Percentiles rank a stretch among this genome's conserved stretches.
These are phyloP conservation scores for Nasonia longicornis DNA, from an alignment of 1,140 invertebrate genomes.

Conservation along the genomic window DNA sequence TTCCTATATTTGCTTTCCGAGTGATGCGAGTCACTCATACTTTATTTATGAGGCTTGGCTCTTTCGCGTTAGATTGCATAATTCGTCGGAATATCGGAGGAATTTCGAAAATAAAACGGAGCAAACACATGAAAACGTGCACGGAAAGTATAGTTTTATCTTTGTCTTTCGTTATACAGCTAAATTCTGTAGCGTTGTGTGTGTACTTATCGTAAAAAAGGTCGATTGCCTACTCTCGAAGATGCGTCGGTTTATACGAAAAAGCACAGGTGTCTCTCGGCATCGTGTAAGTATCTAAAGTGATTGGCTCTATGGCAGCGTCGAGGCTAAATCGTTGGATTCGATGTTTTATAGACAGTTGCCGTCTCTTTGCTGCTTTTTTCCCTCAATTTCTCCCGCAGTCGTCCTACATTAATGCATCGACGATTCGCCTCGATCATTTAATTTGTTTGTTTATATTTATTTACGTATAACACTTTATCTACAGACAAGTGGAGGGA, in stretches of 20 bases:
- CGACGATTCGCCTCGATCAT: no score
- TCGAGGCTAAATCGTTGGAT: conserved; percentile 29
- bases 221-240: background rate
- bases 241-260: background rate
- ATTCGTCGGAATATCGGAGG: no score
- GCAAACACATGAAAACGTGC: no score
- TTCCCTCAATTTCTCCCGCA: conserved; percentile 14
- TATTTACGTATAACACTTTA: background rate
- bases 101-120: no score
- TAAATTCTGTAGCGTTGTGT: background rate
- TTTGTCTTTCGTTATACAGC: background rate
- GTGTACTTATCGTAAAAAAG: background rate
- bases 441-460: background rate
- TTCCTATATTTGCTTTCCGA: no score
- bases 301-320: conserved; percentile 19
- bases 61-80: no score
- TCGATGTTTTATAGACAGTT: conserved; percentile 6
- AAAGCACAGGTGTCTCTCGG: conserved; percentile 18
- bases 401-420: background rate
- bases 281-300: conserved; percentile 32
- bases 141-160: no score
- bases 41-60: no score
- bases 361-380: background rate
- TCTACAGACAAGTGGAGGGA: background rate
- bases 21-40: no score